Base-by-base conservation (phyloP, 2,888 invertebrate species). In the Dichetophora obliterata region DNA sequence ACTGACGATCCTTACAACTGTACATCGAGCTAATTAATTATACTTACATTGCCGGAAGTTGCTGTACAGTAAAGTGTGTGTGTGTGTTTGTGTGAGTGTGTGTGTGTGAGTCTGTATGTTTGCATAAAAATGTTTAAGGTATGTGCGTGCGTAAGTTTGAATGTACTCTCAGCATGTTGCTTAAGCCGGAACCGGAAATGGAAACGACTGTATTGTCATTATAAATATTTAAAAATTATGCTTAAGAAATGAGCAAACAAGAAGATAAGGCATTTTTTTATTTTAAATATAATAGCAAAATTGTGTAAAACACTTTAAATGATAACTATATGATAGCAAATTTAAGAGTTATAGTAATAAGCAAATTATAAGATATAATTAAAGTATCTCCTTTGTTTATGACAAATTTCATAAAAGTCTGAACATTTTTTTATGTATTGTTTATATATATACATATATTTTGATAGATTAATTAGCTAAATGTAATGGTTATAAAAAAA, bases 1-100 rank as follows among this genome's bases (percentile, higher is more conserved):
- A 87, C 88, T 37, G 89, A 89, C 79, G 89, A 89, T 85, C 89
- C 89, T 5, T 89, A 89, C 80, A 89, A 89, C 81, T 89, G 89
- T 82, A 89, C 89, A 77, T 88, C 89, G 81, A 89, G 89, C 88
- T 89, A 89, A 89, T 88, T 85, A 84, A 76, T 77, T 81, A 78
- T 70, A 76, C 14, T 19, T 54, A 52, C 66, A 9, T 22, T 48
- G 24, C 24, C 74, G 34, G 74, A 74, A 34, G 66, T 43, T 22
- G 54, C 27, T 19, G 63, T 19, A 22, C 50, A 43, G 43, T 61
- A 59, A 8, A n/a, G 31, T 31, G 27, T 27, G 14, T 14, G 37
- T 8, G 43, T 37, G 22, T 37, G 34, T 37, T 9, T 52, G 19
- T 22, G 9, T 22, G 66, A 11, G 11, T 50, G 68, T 68, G 43